Evolutionary conservation across 2,113 vertebrate genomes (phyloP).

Genomic region (Mustela lutreola): DNA sequence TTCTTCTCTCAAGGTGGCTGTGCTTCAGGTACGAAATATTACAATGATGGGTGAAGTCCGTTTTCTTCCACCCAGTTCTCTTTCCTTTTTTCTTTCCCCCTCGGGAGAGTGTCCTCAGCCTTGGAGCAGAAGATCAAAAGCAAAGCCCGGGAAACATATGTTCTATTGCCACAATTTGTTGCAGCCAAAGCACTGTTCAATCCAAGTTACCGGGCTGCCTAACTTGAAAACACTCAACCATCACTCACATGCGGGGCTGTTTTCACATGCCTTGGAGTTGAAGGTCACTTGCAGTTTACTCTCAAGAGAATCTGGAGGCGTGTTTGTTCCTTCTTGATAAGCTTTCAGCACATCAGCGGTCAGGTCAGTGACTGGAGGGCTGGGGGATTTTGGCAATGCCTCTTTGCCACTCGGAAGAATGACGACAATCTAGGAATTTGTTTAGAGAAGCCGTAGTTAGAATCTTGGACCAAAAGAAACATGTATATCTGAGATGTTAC

Average conservation of each 20-base stretch:
- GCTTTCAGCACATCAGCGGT: neutral
- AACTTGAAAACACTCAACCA: conserved; percentile 10
- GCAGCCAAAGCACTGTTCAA: conserved; percentile 48
- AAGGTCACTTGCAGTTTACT: conserved; percentile 54
- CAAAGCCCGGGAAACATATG: conserved; percentile 62
- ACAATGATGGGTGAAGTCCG: conserved; percentile 73
- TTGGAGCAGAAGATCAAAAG: conserved; percentile 66
- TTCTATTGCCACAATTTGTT: neutral
- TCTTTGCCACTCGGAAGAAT: neutral
- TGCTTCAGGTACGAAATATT: conserved; percentile 72
- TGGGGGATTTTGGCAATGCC: neutral
- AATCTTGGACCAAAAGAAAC: neutral
- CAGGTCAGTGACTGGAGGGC: conserved; percentile 77
- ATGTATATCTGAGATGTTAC: neutral
- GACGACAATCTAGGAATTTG: neutral
- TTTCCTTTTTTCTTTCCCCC: conserved; percentile 48
- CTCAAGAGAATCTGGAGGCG: conserved; percentile 51
- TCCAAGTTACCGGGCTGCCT: conserved; percentile 21
- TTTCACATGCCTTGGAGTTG: conserved; percentile 51
- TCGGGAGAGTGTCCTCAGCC: conserved; percentile 55
- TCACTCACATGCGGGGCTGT: neutral
- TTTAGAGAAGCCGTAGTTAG: neutral
- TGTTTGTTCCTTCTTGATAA: conserved; percentile 64
- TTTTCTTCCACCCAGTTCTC: conserved; percentile 41
- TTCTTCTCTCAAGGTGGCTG: conserved; percentile 75